A percentile compares a stretch with the other conserved stretches of the same genome.
These are phyloP conservation scores for Scaptomyza polygonia DNA, from an alignment of 2,888 invertebrate genomes.

Conservation along the genomic window DNA sequence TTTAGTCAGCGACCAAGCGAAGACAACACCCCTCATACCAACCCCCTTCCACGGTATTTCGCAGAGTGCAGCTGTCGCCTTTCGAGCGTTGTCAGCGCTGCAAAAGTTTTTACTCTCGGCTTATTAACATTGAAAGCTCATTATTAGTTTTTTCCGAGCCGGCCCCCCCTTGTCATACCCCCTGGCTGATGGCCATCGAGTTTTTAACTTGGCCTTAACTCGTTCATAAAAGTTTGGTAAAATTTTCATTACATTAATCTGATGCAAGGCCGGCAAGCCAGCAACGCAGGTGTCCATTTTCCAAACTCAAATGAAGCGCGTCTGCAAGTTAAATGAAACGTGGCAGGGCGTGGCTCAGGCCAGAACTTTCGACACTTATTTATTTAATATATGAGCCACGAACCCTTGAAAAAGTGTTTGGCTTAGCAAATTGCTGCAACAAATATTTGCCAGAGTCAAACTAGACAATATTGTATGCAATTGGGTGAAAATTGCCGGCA, in stretches of 20 bases:
- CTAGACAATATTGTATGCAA: slow-evolving; percentile 33
- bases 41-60: neutral
- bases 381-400: slow-evolving; percentile 35
- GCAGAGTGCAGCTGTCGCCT: slow-evolving; percentile 53
- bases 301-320: slow-evolving; percentile 31
- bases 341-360: slow-evolving; percentile 6
- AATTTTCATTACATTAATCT: slow-evolving; percentile 74
- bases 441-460: slow-evolving; percentile 66
- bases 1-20: slow-evolving; percentile 46
- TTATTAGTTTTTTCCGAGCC: slow-evolving; percentile 68
- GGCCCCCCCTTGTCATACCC: neutral
- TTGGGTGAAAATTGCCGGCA: slow-evolving; percentile 68
- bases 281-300: slow-evolving; percentile 63
- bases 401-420: slow-evolving; percentile 49
- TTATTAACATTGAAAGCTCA: slow-evolving; percentile 82
- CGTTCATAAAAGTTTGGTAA: slow-evolving; percentile 70
- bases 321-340: slow-evolving; percentile 62
- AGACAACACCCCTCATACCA: neutral
- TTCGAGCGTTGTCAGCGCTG: slow-evolving; percentile 25
- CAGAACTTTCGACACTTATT: slow-evolving; percentile 55
- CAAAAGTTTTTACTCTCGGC: slow-evolving; percentile 51
- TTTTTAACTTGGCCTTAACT: slow-evolving; percentile 57
- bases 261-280: slow-evolving; percentile 39
- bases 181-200: slow-evolving; percentile 19
- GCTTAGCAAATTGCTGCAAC: slow-evolving; percentile 69